These are phyloP conservation scores for Aphis gossypii DNA, from an alignment of 1,140 invertebrate species.

Conservation along the genomic window DNA sequence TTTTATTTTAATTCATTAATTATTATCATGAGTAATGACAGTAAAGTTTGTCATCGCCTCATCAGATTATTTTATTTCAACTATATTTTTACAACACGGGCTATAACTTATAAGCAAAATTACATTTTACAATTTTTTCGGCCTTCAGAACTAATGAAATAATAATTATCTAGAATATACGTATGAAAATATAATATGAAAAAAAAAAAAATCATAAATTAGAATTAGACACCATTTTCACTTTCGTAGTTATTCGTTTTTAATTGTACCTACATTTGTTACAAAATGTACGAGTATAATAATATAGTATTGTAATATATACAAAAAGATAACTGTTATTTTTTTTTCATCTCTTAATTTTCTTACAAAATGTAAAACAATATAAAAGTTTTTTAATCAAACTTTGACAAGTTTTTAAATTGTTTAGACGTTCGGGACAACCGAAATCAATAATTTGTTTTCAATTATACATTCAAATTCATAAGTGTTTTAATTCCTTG, in stretches of 20 bases:
- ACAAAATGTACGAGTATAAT: neutral
- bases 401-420: neutral
- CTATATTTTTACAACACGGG: neutral
- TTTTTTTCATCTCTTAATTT: neutral
- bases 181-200: neutral
- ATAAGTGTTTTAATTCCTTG: neutral
- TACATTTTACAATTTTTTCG: neutral
- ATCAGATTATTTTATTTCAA: neutral
- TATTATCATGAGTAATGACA: neutral
- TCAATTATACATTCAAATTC: neutral
- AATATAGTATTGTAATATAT: neutral
- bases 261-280: neutral
- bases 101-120: too few relatives aligned
- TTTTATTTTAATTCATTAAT: too few relatives aligned
- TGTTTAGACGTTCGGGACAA: neutral
- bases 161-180: neutral
- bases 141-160: neutral
- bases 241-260: neutral
- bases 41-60: neutral
- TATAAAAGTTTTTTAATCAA: slow-evolving; percentile 26
- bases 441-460: slow-evolving; percentile 20
- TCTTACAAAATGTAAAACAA: neutral
- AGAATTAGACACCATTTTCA: neutral
- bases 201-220: neutral
- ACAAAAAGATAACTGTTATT: neutral